Percentiles rank a stretch among this genome's conserved stretches.
These are phyloP conservation scores for Ethmia dodecea DNA, from an alignment of 2,888 invertebrate species.

Conservation along the genomic window DNA sequence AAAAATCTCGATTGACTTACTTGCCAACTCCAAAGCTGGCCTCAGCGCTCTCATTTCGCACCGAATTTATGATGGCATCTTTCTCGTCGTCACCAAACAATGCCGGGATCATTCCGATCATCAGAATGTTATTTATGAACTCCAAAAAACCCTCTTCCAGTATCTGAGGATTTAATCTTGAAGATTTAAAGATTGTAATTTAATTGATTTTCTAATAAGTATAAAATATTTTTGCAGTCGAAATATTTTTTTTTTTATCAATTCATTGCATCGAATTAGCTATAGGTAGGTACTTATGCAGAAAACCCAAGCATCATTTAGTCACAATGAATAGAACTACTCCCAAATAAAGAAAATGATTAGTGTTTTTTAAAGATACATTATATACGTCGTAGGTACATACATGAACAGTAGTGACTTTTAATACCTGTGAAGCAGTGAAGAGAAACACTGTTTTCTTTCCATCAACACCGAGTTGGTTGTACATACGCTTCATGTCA, in stretches of 20 bases:
- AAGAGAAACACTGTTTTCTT: slow-evolving; percentile 90
- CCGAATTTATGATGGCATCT: slow-evolving; percentile 84
- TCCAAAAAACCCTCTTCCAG: slow-evolving; percentile 91
- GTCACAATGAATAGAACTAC: no score
- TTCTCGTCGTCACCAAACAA: slow-evolving; percentile 93
- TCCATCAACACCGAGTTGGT: slow-evolving; percentile 85
- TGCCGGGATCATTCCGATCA: slow-evolving; percentile 92
- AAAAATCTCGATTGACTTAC: no score
- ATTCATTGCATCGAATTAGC: background rate
- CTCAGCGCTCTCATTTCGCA: slow-evolving; percentile 82
- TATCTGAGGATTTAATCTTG: slow-evolving; percentile 75
- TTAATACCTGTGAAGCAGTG: slow-evolving; percentile 84
- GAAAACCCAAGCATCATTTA: no score
- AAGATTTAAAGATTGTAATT: no score
- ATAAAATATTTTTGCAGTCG: no score
- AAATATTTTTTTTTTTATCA: no score
- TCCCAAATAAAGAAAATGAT: no score
- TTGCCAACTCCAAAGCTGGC: slow-evolving; percentile 86
- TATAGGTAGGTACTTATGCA: no score
- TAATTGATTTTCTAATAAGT: no score
- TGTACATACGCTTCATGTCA: slow-evolving; percentile 89
- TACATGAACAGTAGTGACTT: background rate
- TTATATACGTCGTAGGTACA: no score
- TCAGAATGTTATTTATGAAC: slow-evolving; percentile 93
- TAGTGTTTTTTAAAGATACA: no score